These are phyloP conservation scores for Myotis pilosus DNA, from an alignment of 2,797 vertebrate species.

Conservation along the genomic window DNA sequence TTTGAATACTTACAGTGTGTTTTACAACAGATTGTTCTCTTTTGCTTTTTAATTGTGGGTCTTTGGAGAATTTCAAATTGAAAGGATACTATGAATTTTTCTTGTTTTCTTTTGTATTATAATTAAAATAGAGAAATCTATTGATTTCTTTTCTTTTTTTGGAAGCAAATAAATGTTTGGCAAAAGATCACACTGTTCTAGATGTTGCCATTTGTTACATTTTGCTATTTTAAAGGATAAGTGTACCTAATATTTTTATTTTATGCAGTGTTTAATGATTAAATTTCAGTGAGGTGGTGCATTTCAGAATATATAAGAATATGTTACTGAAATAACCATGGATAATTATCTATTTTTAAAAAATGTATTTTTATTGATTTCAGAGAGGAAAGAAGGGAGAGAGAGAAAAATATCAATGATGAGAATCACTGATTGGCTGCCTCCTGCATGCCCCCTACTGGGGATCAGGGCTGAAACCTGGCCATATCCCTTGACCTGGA, in stretches of 20 bases:
- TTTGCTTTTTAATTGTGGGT: conserved; percentile 72
- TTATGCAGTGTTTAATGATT: conserved; percentile 63
- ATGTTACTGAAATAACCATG: conserved; percentile 63
- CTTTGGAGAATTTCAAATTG: conserved; percentile 64
- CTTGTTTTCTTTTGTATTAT: not conserved
- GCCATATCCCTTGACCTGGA: no score
- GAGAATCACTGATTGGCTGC: no score
- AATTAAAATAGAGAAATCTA: conserved; percentile 24
- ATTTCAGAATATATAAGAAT: conserved; percentile 53
- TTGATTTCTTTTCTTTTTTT: not conserved
- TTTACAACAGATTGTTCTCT: conserved; percentile 70
- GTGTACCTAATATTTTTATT: conserved; percentile 71
- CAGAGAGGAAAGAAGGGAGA: no score
- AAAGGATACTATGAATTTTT: conserved; percentile 59
- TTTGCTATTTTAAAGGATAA: conserved; percentile 64
- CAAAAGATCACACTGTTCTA: not conserved
- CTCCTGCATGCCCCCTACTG: no score
- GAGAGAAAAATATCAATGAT: no score
- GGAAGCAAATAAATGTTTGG: not conserved
- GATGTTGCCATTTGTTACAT: not conserved
- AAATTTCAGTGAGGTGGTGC: conserved; percentile 59
- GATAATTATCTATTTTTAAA: not conserved
- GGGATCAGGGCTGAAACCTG: no score
- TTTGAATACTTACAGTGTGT: conserved; percentile 54
- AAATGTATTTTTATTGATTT: no score